A percentile compares a stretch with the other conserved stretches of the same genome.
Conservation (phyloP, 2,797 vertebrate genomes). For the Anolis apletophallus region DNA sequence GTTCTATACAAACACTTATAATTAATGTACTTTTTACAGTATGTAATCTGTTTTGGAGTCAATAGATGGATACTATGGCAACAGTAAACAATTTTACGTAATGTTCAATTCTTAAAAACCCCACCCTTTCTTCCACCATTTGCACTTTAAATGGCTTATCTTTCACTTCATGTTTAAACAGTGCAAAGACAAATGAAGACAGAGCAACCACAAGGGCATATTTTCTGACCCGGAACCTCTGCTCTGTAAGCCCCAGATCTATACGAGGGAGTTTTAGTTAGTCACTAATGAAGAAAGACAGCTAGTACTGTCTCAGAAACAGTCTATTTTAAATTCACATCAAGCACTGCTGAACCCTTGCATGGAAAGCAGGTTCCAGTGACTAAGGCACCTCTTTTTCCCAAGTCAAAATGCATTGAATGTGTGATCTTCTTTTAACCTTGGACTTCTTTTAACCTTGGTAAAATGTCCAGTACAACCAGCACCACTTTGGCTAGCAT, state of each 20-base stretch:
- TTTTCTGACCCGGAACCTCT: slow-evolving; percentile 4
- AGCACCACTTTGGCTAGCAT: too few relatives aligned
- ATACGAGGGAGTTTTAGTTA: neutral
- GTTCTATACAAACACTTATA: neutral
- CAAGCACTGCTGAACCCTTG: neutral
- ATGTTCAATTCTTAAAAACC: neutral
- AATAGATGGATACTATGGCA: too few relatives aligned
- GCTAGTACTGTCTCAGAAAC: neutral
- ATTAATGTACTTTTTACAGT: neutral
- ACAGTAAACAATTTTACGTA: neutral
- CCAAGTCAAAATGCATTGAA: neutral
- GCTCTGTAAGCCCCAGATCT: neutral
- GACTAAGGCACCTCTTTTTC: neutral
- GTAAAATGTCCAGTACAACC: neutral
- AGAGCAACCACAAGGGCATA: neutral
- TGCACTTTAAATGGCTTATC: neutral
- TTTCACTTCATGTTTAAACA: neutral
- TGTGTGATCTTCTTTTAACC: neutral
- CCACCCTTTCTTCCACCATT: too few relatives aligned
- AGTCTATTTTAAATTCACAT: neutral
- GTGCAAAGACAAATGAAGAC: neutral
- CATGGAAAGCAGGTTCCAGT: neutral
- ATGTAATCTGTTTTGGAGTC: neutral
- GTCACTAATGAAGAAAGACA: neutral
- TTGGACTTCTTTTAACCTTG: neutral